Conservation (phyloP, 2,113 vertebrate genomes). For the Chaetodon auriga region DNA sequence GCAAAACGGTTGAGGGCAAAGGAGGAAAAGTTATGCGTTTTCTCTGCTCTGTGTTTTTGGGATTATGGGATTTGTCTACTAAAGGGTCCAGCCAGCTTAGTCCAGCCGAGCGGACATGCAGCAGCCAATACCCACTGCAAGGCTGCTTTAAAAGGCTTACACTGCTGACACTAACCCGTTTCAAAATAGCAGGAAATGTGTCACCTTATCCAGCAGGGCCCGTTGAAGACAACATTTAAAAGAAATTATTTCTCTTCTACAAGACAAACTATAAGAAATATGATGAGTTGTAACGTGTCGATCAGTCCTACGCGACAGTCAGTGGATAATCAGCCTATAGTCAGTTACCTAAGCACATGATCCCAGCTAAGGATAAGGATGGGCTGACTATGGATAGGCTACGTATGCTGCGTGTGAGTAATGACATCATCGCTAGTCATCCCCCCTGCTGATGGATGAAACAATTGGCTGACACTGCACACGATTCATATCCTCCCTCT, state of each 20-base stretch:
- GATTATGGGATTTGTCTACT: conserved; percentile 74
- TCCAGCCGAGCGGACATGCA: conserved; percentile 55
- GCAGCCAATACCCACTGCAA: conserved; percentile 29
- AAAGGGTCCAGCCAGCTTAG: conserved; percentile 61
- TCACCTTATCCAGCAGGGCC: neutral
- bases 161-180: neutral
- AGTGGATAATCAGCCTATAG: conserved; percentile 59
- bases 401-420: conserved; percentile 16
- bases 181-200: conserved; percentile 9
- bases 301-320: neutral
- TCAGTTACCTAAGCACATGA: conserved; percentile 64
- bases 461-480: conserved; percentile 47
- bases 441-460: conserved; percentile 39
- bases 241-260: neutral
- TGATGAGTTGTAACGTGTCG: neutral
- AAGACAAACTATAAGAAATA: neutral
- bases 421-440: conserved; percentile 61
- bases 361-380: conserved; percentile 59
- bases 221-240: neutral
- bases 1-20: conserved; percentile 54
- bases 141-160: conserved; percentile 62
- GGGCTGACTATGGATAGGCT: conserved; percentile 52
- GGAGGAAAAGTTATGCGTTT: conserved; percentile 59
- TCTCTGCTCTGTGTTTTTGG: conserved; percentile 48
- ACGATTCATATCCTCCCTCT: conserved; percentile 7